A percentile compares a stretch with the other conserved stretches of the same genome.
These are phyloP conservation scores for Baryphthengus martii DNA, from an alignment of 2,113 vertebrate species.

Conservation along the genomic window DNA sequence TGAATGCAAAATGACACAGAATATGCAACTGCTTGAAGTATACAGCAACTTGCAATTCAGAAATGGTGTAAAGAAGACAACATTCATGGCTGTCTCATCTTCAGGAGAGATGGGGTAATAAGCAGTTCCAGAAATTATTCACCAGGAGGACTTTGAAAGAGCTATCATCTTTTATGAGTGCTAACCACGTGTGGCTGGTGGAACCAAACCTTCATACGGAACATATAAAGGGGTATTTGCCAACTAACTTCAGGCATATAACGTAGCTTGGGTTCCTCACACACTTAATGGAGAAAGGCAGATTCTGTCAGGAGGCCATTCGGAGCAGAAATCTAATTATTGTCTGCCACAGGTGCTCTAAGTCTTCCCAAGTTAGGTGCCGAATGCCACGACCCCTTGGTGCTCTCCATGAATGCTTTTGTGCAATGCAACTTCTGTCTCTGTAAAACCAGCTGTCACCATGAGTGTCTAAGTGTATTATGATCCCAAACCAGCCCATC, in stretches of 20 bases:
- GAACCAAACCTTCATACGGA: neutral
- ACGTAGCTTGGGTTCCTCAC: neutral
- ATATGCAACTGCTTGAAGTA: neutral
- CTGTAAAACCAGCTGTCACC: neutral
- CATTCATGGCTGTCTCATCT: neutral
- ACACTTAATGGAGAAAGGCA: neutral
- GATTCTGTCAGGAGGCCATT: neutral
- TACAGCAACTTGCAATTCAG: neutral
- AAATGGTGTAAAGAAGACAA: fast-evolving
- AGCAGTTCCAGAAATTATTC: neutral
- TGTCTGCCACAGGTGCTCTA: neutral
- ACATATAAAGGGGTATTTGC: neutral
- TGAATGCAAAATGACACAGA: neutral
- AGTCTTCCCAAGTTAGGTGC: neutral
- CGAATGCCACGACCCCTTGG: too few species aligned
- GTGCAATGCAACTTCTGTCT: neutral
- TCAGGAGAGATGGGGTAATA: neutral
- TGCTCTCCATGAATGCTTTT: neutral
- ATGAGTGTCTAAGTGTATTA: neutral
- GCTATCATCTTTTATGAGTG: neutral
- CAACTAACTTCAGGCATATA: neutral
- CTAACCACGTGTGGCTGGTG: neutral
- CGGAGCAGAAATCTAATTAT: neutral
- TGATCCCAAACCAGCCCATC: neutral
- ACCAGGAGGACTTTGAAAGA: neutral